Evolutionary conservation across 2,888 invertebrate species (phyloP), one percentile per base, ranked within the genome.

Genomic region (Drosophila tanythrix): DNA sequence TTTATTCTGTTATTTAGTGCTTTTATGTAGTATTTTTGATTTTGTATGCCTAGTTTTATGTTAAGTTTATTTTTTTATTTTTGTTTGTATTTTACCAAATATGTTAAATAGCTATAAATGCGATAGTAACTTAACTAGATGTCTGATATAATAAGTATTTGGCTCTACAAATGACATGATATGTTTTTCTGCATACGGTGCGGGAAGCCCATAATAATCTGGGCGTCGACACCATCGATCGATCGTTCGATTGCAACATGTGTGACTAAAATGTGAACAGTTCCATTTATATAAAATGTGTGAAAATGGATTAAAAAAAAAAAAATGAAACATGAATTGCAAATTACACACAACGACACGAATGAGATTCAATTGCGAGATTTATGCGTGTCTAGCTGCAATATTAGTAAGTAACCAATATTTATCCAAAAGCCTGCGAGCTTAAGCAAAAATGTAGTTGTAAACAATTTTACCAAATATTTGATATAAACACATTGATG

Each of bases 171-270:
- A 68, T 61, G 69, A 69, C 70, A 64, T 67, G 62, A 62, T 53
- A 63, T 55, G 72, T 78, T 73, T 76, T 66, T 76, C 61, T 76
- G 66, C 62, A 72, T 62, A 15, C 50, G 33, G 52, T 74, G 71
- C 87, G 90, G 84, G 84, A 85, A 85, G 90, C 88, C 84, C 84
- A 85, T 80, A 71, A 72, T 21, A 51, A 58, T 66, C 43, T 60
- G 51, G 52, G 46, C 50, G 59, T 21, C 61, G 55, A 25, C 36
- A 40, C 29, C 29, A 52, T 15, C 57, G 31, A 18, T 53, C 21
- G 58, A 56, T 57, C 35, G 27, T 29, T 56, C 18, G 46, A 76
- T 53, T 60, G 76, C 70, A 36, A 25, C 33, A 33, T 27, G 15
- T 50, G 35, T 27, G 29, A 31, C 55, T 40, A 53, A 46, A 66